Evolutionary conservation across 2,888 invertebrate genomes (phyloP).

Genomic region (Protonemura montana): DNA sequence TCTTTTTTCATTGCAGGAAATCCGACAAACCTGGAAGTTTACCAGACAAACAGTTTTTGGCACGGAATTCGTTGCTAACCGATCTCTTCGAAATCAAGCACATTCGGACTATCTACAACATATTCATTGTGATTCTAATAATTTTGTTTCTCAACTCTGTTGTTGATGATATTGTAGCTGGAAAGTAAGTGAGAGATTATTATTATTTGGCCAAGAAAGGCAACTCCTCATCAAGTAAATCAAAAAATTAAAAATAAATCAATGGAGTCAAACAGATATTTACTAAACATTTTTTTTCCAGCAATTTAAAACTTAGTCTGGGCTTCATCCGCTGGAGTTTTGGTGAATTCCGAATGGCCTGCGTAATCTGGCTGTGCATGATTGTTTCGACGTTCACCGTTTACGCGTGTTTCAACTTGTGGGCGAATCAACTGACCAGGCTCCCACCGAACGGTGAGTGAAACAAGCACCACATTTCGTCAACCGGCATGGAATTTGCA

Average conservation of each 20-base stretch:
- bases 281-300: constrained; percentile 50
- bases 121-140: constrained; percentile 80
- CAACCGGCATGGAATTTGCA: neutral
- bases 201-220: too few species aligned
- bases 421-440: constrained; percentile 59
- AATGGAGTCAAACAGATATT: neutral
- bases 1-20: constrained; percentile 24
- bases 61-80: constrained; percentile 81
- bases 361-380: constrained; percentile 66
- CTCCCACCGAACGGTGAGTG: constrained; percentile 57
- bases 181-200: constrained; percentile 74
- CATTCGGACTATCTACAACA: constrained; percentile 83
- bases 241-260: too few species aligned
- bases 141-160: constrained; percentile 76
- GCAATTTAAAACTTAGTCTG: constrained; percentile 66
- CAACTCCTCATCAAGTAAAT: too few species aligned
- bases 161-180: constrained; percentile 75
- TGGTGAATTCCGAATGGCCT: constrained; percentile 66
- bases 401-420: constrained; percentile 61
- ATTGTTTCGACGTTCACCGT: constrained; percentile 59
- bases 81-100: constrained; percentile 80
- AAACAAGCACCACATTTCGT: constrained; percentile 38
- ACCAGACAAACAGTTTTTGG: constrained; percentile 72
- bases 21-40: constrained; percentile 52
- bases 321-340: constrained; percentile 67